Evolutionary conservation across 2,888 invertebrate genomes (phyloP), one percentile per base, ranked within the genome.

Genomic region (Acanthacorydalis orientalis): DNA sequence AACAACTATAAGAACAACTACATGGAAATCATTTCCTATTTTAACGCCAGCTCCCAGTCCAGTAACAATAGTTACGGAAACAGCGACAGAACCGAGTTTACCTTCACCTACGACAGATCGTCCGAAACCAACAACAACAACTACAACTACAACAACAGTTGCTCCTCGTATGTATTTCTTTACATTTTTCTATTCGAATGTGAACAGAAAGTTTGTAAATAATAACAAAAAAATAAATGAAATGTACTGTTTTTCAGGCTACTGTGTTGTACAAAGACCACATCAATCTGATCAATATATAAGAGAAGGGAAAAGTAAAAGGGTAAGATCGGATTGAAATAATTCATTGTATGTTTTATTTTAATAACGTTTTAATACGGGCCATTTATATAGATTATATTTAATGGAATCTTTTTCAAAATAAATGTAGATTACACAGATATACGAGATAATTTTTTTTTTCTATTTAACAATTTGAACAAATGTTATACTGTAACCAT

Each of bases 271-370:
- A 44, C 85, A 86, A 68, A 80, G 87, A 55, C 82, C 85, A 38
- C 82, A 83, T 60, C 83, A 83, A 59, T 80, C 82, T 53, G 83
- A 85, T 64, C 87, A 89, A 66, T 80, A 82, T 56, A 87, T 90
- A 57, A 77, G 81, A 56, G 87, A 87, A 70, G 88, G 88, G 44
- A 83, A 83, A 57, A 86, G 85, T 53, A 83, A 83, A 66, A 71
- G 90, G 70, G 90, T 89, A 67, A 78, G 78, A 23, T 4, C 23
- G 2, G 23, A 4, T 23, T 23, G 2, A 23, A 23, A 23, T 23
- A 23, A 23, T n/a, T n/a, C n/a, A n/a, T n/a, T n/a, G n/a, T n/a
- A n/a, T n/a, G n/a, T n/a, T n/a, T n/a, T n/a, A n/a, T n/a, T n/a
- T n/a, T n/a, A n/a, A n/a, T n/a, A n/a, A n/a, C n/a, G n/a, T n/a